These are phyloP conservation scores for Oreortyx pictus DNA, from an alignment of 2,797 vertebrate species.

Conservation along the genomic window DNA sequence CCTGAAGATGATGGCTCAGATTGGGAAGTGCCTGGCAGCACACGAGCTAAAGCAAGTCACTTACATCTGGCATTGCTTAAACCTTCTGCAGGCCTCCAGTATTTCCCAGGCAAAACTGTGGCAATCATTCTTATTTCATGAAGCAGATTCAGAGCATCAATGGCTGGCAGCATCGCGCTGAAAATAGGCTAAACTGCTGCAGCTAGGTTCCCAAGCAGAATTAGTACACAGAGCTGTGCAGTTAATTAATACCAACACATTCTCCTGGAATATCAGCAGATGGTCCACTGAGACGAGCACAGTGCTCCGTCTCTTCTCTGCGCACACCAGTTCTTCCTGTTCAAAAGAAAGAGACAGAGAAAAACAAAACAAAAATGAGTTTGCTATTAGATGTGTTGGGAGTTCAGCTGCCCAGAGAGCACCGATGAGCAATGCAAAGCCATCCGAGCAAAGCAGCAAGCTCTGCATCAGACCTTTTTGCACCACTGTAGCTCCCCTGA, in stretches of 20 bases:
- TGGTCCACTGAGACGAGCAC: neutral
- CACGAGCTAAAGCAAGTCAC: neutral
- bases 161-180: neutral
- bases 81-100: neutral
- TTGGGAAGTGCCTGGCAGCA: slow-evolving; percentile 31
- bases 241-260: neutral
- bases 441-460: neutral
- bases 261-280: neutral
- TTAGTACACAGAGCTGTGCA: neutral
- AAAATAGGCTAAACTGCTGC: slow-evolving; percentile 1
- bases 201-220: neutral
- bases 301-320: neutral
- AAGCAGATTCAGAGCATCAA: slow-evolving; percentile 1
- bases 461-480: neutral
- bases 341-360: neutral
- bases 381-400: neutral
- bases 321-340: neutral
- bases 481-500: neutral
- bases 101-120: slow-evolving; percentile 27
- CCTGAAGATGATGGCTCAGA: neutral
- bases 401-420: slow-evolving; percentile 16
- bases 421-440: neutral
- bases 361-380: neutral
- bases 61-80: slow-evolving; percentile 39
- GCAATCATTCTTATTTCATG: neutral